Evolutionary conservation across 1,140 invertebrate genomes (phyloP), one percentile per base, ranked within the genome.

Genomic region (Dysdera silvatica): DNA sequence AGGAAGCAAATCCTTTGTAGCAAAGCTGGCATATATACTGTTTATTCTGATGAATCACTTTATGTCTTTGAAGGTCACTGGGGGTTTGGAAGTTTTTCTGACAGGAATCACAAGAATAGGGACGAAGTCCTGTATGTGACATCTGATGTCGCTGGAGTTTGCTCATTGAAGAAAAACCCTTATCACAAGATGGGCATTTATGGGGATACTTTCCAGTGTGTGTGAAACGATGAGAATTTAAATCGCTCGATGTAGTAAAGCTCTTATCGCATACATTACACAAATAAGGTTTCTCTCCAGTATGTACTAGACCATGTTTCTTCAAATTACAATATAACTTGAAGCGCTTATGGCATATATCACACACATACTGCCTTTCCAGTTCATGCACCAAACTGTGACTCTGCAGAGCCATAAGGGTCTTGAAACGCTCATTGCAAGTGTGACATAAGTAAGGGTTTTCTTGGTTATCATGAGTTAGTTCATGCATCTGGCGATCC

Each of bases 191-290:
- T 68, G 90, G 86, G 76, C 94, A 97, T 0, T 88, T 84, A 78
- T 96, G 96, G 3, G 93, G 93, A 74, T 97, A 97, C 80, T 91
- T 96, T 5, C 84, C 84, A 3, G 93, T 96, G 79, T 98, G 95
- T 14, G n/a, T n/a, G n/a, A 45, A 8, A n/a, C 12, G 18, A 7
- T 45, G 41, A 14, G n/a, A n/a, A n/a, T n/a, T n/a, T n/a, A n/a
- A n/a, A n/a, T n/a, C n/a, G n/a, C n/a, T n/a, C n/a, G n/a, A n/a
- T n/a, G n/a, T n/a, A n/a, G n/a, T n/a, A 32, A 66, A 66, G 1
- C 7, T 16, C 18, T 59, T 65, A n/a, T 20, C 35, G 26, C 65
- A 67, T 31, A 51, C 14, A 12, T 45, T 52, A 14, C 65, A 67
- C 24, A 32, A 3, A 48, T 65, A 67, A 2, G 65, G 62, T 48